phyloP scores from a whole-genome alignment of 1,140 invertebrate species.

The fruit fly (Drosophila melanogaster) region DNA sequence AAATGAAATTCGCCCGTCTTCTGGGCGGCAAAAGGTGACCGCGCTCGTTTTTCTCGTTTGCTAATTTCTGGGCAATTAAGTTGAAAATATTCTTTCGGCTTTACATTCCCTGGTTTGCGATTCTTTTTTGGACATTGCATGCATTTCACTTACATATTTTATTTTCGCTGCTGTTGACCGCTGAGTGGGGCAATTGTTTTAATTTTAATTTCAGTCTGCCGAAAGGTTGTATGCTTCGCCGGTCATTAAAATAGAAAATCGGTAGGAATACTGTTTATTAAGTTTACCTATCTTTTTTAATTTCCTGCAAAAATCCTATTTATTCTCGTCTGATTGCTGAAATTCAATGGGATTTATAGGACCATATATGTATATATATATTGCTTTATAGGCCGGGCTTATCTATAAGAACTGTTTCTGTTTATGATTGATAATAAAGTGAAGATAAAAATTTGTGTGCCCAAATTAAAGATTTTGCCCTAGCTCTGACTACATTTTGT shows the following conservation, averaged over 20 bases:
- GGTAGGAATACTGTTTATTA: too few relatives aligned
- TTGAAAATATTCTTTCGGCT: slow-evolving; percentile 58
- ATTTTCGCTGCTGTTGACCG: slow-evolving; percentile 49
- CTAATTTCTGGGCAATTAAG: slow-evolving; percentile 59
- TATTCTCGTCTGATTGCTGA: slow-evolving; percentile 14
- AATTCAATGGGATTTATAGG: too few relatives aligned
- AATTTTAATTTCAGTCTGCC: slow-evolving; percentile 3
- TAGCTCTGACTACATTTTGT: too few relatives aligned
- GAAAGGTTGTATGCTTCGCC: background rate
- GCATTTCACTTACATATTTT: slow-evolving; percentile 25
- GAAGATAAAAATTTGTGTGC: background rate
- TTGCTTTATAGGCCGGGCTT: background rate
- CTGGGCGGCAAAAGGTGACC: slow-evolving; percentile 11
- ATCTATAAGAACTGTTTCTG: slow-evolving; percentile 5
- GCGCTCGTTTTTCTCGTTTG: slow-evolving; percentile 12
- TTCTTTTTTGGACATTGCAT: slow-evolving; percentile 43
- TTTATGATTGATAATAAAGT: slow-evolving; percentile 6
- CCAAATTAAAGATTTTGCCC: background rate
- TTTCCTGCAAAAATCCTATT: too few relatives aligned
- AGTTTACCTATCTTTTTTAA: too few relatives aligned
- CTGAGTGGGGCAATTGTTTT: slow-evolving; percentile 56
- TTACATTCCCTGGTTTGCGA: slow-evolving; percentile 8
- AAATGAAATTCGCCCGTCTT: slow-evolving; percentile 23
- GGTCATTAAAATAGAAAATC: too few relatives aligned
- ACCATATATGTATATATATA: too few relatives aligned